Base-by-base conservation (phyloP, 2,888 invertebrate genomes). In the Calameuta filiformis region DNA sequence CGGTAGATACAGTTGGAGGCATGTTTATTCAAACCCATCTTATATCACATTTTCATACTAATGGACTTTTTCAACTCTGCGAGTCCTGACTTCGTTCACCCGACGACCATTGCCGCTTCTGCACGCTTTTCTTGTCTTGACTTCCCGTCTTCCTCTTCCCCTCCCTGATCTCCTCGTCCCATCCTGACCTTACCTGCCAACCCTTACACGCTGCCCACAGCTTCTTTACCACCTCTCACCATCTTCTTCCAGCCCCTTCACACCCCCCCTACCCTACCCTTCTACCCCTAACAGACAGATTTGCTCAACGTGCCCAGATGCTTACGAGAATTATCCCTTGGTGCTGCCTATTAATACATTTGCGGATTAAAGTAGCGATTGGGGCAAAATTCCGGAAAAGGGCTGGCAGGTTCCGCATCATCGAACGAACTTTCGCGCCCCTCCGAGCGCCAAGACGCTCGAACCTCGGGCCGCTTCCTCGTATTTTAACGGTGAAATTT, bases 41-140 rank as follows among this genome's bases (percentile, higher is more conserved):
- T 86, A 82, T 85, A 87, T 86, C 86, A 79, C 86, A 89, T 89
- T 90, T 89, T 88, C 89, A 90, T 90, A 87, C 88, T 89, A 89
- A 90, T 89, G 85, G 88, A 88, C 87, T 90, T 88, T 87, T 89
- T 88, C 82, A 84, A 87, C 83, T 82, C 78, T 6, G 23, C 56
- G 56, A 56, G 56, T 56, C 23, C 56, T 56, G 56, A 56, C 56
- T 56, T 56, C 56, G 56, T 56, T 56, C 33, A 33, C 56, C 56
- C 56, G 23, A 56, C 56, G 23, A 23, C 56, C 56, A 56, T 56
- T 56, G 56, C 56, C 56, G 56, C 56, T 23, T 56, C 56, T 56
- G 23, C 23, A 56, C 56, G 79, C 68, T 73, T 71, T 56, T 56
- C 23, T 56, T 56, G 6, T 11, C 56, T 56, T 56, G 9, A 9